A percentile compares a stretch with the other conserved stretches of the same genome.
Conservation (phyloP, 2,113 vertebrate species). For the Pomatorhinus ruficollis region DNA sequence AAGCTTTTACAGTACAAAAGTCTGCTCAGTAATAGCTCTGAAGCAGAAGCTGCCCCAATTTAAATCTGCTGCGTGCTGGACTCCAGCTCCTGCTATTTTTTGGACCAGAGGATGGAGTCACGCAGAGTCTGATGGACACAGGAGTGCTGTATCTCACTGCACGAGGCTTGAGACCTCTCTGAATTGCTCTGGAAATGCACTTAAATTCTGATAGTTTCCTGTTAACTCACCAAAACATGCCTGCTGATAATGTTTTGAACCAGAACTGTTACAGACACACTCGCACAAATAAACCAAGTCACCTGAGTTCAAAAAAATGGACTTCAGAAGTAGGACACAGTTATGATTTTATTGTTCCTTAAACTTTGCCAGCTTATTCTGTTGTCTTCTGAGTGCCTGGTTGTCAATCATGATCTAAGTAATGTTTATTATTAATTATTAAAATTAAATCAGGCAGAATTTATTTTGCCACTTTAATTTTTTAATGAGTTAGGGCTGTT, state of each 20-base stretch:
- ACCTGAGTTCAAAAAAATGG: not conserved
- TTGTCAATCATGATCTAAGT: not conserved
- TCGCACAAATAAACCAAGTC: not conserved
- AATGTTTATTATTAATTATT: not conserved
- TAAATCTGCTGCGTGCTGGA: not conserved
- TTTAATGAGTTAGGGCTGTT: not conserved
- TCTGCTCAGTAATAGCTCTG: not conserved
- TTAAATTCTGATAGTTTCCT: not conserved
- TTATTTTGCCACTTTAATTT: not conserved
- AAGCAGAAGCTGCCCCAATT: not conserved
- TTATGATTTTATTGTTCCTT: not conserved
- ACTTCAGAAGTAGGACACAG: not conserved
- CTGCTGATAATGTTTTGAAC: not conserved
- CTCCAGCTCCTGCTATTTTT: not conserved
- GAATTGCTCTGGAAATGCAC: not conserved
- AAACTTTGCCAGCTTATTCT: not conserved
- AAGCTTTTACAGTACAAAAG: not conserved
- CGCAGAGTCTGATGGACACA: rapidly evolving
- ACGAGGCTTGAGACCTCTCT: not conserved
- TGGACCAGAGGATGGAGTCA: not conserved
- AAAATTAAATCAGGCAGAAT: not conserved
- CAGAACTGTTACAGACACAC: not conserved
- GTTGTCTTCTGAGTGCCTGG: not conserved
- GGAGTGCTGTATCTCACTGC: not conserved
- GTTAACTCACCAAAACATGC: not conserved